phyloP scores from a whole-genome alignment of 1,140 invertebrate genomes.

The Ladona fulva region DNA sequence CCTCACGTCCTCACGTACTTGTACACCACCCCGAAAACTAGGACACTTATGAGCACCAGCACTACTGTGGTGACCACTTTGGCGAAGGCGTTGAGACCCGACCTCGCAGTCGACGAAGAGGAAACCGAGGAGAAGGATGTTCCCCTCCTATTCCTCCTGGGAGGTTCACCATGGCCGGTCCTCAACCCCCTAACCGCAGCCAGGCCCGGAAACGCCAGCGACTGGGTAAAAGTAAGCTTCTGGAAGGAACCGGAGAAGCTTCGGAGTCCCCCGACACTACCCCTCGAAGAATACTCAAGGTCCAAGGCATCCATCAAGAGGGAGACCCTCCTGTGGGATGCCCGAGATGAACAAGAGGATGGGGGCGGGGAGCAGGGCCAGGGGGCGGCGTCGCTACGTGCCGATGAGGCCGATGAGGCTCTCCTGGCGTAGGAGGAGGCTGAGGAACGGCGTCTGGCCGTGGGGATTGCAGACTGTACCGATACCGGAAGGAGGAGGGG shows the following conservation, averaged over 20 bases:
- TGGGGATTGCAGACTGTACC: conserved; percentile 32
- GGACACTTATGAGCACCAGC: conserved; percentile 56
- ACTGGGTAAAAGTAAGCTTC: conserved; percentile 58
- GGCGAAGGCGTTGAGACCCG: conserved; percentile 56
- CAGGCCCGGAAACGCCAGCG: conserved; percentile 59
- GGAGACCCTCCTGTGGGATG: conserved; percentile 34
- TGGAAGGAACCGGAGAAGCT: conserved; percentile 58
- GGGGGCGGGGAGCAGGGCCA: conserved; percentile 6
- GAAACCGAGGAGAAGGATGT: conserved; percentile 40
- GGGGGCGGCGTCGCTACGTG: conserved; percentile 40
- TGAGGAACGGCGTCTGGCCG: conserved; percentile 25
- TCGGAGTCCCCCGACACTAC: conserved; percentile 46
- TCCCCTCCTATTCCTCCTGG: conserved; percentile 38
- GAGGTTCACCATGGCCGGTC: conserved; percentile 39
- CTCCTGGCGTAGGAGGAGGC: neutral
- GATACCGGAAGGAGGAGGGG: conserved; percentile 32
- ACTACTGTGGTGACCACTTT: conserved; percentile 61
- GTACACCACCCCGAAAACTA: conserved; percentile 65
- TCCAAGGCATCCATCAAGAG: conserved; percentile 62
- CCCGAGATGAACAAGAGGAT: conserved; percentile 18
- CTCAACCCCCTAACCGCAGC: conserved; percentile 58
- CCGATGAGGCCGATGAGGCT: conserved; percentile 32
- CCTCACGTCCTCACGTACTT: conserved; percentile 68
- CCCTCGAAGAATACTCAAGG: conserved; percentile 58
- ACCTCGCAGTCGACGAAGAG: conserved; percentile 41